Conservation (phyloP, 2,113 vertebrate genomes). For the Tragelaphus buxtoni region DNA sequence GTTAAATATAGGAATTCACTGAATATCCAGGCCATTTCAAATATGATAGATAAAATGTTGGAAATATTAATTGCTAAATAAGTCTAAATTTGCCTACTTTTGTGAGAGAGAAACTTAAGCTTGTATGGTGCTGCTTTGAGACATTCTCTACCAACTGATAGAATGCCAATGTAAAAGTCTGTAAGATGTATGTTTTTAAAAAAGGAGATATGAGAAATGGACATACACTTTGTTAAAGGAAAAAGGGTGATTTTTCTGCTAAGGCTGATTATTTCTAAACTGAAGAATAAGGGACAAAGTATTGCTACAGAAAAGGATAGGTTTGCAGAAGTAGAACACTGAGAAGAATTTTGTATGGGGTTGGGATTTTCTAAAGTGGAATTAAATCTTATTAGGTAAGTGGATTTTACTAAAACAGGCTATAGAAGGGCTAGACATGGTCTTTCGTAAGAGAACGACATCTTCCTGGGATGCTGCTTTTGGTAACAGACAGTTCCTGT, state of each 20-base stretch:
- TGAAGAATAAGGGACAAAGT: background rate
- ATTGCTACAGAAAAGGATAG: background rate
- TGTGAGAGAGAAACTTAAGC: background rate
- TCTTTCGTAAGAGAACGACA: background rate
- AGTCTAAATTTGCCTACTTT: background rate
- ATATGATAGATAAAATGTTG: background rate
- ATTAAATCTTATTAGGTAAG: background rate
- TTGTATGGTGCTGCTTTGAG: background rate
- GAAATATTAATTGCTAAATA: background rate
- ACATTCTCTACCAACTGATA: accelerated
- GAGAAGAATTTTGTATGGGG: background rate
- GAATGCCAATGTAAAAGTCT: background rate
- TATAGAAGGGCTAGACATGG: background rate
- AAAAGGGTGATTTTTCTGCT: background rate
- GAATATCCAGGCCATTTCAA: background rate
- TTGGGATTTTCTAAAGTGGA: background rate
- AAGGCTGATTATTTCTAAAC: background rate
- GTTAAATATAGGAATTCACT: background rate
- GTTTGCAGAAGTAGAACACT: background rate
- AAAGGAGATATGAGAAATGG: background rate
- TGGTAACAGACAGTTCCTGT: background rate
- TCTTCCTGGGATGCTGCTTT: background rate
- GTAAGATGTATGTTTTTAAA: background rate
- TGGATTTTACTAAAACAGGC: background rate
- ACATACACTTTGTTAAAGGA: background rate